phyloP scores from a whole-genome alignment of 2,888 invertebrate species.

The Pheosia tremula region DNA sequence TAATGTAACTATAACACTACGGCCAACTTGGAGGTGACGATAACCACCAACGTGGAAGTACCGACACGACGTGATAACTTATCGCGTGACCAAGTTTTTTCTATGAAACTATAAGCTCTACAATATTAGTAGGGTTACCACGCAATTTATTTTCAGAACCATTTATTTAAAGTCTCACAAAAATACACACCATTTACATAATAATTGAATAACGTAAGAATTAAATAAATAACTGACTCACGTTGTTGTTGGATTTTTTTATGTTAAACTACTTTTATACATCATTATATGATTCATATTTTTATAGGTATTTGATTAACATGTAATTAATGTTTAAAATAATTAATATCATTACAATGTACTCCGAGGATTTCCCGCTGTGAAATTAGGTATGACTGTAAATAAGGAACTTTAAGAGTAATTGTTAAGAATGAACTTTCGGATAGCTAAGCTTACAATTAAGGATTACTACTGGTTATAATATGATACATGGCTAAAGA shows the following conservation, averaged over 20 bases:
- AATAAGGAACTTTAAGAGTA: background rate
- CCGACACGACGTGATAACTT: constrained; percentile 62
- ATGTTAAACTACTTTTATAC: no score
- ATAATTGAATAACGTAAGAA: no score
- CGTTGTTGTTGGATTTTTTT: no score
- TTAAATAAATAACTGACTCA: no score
- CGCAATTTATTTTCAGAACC: constrained; percentile 1
- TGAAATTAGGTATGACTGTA: constrained; percentile 10
- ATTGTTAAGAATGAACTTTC: background rate
- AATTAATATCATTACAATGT: background rate
- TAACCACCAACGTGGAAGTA: constrained; percentile 46
- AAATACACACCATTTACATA: no score
- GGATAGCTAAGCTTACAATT: no score
- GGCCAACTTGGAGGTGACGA: constrained; percentile 26
- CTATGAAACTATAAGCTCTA: constrained; percentile 48
- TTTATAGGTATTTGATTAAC: background rate
- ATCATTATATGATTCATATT: no score
- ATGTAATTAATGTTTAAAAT: background rate
- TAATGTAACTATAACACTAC: constrained; percentile 7
- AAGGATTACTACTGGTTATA: no score
- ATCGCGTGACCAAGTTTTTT: constrained; percentile 69
- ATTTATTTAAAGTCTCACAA: no score
- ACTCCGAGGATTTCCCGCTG: constrained; percentile 8
- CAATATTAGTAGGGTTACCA: constrained; percentile 35
- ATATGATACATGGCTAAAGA: no score